These are phyloP conservation scores for Lysiphlebus fabarum DNA, from an alignment of 1,140 invertebrate genomes.

Conservation along the genomic window DNA sequence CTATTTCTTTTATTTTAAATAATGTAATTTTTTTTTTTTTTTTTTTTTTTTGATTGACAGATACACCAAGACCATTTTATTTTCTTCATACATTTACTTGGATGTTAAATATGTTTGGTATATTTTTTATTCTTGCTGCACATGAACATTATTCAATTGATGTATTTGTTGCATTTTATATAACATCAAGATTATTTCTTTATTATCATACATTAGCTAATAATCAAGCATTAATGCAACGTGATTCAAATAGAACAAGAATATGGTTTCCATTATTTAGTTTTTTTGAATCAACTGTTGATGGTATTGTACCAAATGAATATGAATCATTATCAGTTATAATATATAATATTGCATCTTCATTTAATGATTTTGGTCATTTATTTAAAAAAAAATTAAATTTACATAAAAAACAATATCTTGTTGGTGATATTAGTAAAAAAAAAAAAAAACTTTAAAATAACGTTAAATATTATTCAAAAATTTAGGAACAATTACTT, in stretches of 20 bases:
- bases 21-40: slow-evolving; percentile 33
- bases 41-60: too few species aligned
- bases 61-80: slow-evolving; percentile 89
- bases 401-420: slow-evolving; percentile 30
- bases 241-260: slow-evolving; percentile 76
- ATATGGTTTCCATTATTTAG: slow-evolving; percentile 82
- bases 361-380: slow-evolving; percentile 42
- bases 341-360: slow-evolving; percentile 46
- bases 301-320: slow-evolving; percentile 93
- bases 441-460: slow-evolving; percentile 44
- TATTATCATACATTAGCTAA: slow-evolving; percentile 98
- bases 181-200: slow-evolving; percentile 91
- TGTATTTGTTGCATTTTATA: slow-evolving; percentile 98
- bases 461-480: slow-evolving; percentile 10
- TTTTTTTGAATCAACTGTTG: slow-evolving; percentile 92
- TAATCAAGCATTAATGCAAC: slow-evolving; percentile 85
- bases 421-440: slow-evolving; percentile 35
- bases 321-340: slow-evolving; percentile 73
- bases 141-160: slow-evolving; percentile 99
- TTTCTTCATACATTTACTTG: slow-evolving; percentile 93
- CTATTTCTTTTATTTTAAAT: too few species aligned
- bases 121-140: slow-evolving; percentile 97
- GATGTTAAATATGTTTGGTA: slow-evolving; percentile 98
- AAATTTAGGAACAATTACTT: too few species aligned
- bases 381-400: slow-evolving; percentile 35